Percentiles rank a stretch among this genome's conserved stretches.
These are phyloP conservation scores for Heterotilapia buettikoferi DNA, from an alignment of 2,113 vertebrate species.

Conservation along the genomic window DNA sequence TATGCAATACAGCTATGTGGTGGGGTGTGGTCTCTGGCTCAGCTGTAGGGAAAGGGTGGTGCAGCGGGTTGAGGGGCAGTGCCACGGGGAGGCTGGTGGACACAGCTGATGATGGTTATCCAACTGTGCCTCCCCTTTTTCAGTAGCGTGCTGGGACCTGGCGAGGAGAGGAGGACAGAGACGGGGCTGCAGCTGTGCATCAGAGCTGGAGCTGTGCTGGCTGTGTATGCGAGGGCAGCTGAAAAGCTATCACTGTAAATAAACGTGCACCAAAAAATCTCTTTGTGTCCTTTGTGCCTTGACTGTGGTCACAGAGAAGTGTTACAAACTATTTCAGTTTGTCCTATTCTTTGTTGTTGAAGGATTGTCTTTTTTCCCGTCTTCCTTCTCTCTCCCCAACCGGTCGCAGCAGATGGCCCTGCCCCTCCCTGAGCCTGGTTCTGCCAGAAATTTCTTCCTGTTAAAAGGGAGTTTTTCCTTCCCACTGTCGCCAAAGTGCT, in stretches of 20 bases:
- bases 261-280: background rate
- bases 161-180: background rate
- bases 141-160: background rate
- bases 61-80: background rate
- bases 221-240: background rate
- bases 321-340: background rate
- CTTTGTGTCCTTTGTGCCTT: background rate
- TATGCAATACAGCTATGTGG: background rate
- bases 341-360: background rate
- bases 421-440: background rate
- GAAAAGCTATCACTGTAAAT: background rate
- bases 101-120: background rate
- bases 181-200: background rate
- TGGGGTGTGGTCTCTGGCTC: background rate
- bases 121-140: background rate
- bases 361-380: background rate
- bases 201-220: background rate
- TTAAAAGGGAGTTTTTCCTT: background rate
- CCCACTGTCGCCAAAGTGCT: background rate
- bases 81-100: background rate
- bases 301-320: background rate
- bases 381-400: background rate
- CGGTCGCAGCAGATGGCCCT: background rate
- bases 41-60: background rate
- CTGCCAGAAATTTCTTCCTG: fast-evolving